Base-by-base conservation (phyloP, 1,140 invertebrate species). In the Tetragnatha versicolor region DNA sequence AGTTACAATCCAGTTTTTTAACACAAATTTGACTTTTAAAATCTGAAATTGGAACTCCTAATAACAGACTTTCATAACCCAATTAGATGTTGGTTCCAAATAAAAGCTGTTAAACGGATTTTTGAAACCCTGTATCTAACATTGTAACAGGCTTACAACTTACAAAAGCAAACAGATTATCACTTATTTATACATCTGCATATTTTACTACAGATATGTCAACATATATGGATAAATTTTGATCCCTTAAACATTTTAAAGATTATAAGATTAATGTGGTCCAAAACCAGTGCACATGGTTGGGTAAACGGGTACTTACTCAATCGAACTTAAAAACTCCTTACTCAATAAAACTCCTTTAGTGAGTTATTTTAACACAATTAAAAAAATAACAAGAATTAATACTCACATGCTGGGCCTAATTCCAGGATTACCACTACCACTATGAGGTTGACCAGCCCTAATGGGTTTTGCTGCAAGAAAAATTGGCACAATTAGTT, bases 381-480 rank as follows among this genome's bases (percentile, higher is more conserved):
- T 10, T 25, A 20, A 35, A 68, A 53, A n/a, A 10, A 37, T 4
- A 12, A 63, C 14, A 14, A 6, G 10, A 65, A 4, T 25, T 3
- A 9, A 47, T 70, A 39, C 45, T 53, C 22, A 47, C 45, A 37
- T 42, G 25, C 25, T 25, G 29, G 73, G 73, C 49, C 73, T 77
- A 22, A 77, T 66, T 1, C 73, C 61, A 4, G 58, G 29, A 51
- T 77, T 49, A 4, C 55, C 55, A 49, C 75, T 60, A 14, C 75
- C 75, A 66, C 37, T 39, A 14, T 72, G 66, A 14, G 76, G 80
- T 42, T 82, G 81, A 29, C 82, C 82, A 39, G 82, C 82, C 45
- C 82, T 33, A 42, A 83, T 83, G 7, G 82, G 82, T 80, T 83
- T 83, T 33, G 81, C 82, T 82, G 12, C n/a, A 76, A 65, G 20